These are phyloP conservation scores for Sturmia bella DNA, from an alignment of 2,888 invertebrate genomes.

Conservation along the genomic window DNA sequence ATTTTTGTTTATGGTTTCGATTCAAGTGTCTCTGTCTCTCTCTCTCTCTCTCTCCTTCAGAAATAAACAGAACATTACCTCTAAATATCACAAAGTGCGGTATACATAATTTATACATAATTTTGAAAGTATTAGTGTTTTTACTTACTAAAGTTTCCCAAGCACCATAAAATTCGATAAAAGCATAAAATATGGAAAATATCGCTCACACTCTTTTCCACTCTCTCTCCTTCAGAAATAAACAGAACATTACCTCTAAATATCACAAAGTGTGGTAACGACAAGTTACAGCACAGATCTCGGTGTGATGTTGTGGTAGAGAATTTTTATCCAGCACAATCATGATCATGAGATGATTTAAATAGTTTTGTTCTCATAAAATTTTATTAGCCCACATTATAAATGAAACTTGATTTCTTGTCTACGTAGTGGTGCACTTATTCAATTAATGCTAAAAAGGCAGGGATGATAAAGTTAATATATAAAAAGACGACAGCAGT, in stretches of 20 bases:
- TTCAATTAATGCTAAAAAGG: not conserved
- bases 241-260: not conserved
- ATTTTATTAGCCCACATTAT: slow-evolving; percentile 52
- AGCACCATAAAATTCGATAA: no score
- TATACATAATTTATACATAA: no score
- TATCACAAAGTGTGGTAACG: not conserved
- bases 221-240: slow-evolving; percentile 15
- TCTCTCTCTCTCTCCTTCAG: no score
- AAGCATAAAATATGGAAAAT: no score
- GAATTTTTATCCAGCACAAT: not conserved
- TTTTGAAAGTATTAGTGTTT: no score
- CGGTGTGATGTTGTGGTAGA: not conserved
- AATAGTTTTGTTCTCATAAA: slow-evolving; percentile 1
- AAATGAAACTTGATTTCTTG: slow-evolving; percentile 17
- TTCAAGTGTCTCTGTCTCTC: no score
- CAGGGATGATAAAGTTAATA: slow-evolving; percentile 22
- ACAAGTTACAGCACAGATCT: not conserved
- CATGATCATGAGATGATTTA: not conserved
- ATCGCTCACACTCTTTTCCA: not conserved
- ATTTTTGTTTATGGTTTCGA: no score
- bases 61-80: no score
- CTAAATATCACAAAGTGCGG: no score
- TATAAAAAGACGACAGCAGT: no score
- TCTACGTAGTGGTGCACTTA: not conserved
- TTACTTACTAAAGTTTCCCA: no score